Evolutionary conservation across 2,888 invertebrate genomes (phyloP).

Genomic region (Leptinotarsa juncta): DNA sequence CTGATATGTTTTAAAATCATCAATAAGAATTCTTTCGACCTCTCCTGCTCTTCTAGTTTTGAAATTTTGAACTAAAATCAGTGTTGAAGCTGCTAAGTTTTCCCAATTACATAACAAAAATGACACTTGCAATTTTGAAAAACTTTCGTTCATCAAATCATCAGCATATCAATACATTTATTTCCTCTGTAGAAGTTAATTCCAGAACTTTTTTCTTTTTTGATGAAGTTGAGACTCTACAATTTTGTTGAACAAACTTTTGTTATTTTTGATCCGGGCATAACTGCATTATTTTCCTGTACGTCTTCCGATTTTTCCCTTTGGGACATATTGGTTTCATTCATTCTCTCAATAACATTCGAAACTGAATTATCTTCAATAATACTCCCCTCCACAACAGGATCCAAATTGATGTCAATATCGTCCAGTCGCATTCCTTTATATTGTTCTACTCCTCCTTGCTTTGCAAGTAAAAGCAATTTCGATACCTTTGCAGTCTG

Average conservation of each 20-base stretch:
- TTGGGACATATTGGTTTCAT: too few relatives aligned
- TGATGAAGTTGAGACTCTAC: background rate
- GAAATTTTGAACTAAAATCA: slow-evolving; percentile 25
- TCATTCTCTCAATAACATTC: too few relatives aligned
- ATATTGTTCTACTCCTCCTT: too few relatives aligned
- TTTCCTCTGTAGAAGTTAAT: background rate
- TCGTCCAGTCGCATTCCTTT: too few relatives aligned
- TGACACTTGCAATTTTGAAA: background rate
- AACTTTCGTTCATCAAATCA: background rate
- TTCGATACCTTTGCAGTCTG: too few relatives aligned
- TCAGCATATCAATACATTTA: background rate
- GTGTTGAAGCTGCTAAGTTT: background rate
- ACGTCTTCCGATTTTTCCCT: too few relatives aligned
- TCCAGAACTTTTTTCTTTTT: background rate
- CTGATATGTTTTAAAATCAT: slow-evolving; percentile 15
- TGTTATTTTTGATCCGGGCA: too few relatives aligned
- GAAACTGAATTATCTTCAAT: too few relatives aligned
- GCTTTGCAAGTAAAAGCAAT: too few relatives aligned
- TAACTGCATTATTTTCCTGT: too few relatives aligned
- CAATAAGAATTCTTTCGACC: slow-evolving; percentile 26
- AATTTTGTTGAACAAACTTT: background rate
- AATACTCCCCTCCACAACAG: too few relatives aligned
- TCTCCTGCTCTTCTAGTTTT: slow-evolving; percentile 32
- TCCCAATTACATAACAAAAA: slow-evolving; percentile 10
- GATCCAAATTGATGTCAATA: too few relatives aligned